These are phyloP conservation scores for Melanotaenia parkinsoni DNA, from an alignment of 2,797 vertebrate genomes.

Conservation along the genomic window DNA sequence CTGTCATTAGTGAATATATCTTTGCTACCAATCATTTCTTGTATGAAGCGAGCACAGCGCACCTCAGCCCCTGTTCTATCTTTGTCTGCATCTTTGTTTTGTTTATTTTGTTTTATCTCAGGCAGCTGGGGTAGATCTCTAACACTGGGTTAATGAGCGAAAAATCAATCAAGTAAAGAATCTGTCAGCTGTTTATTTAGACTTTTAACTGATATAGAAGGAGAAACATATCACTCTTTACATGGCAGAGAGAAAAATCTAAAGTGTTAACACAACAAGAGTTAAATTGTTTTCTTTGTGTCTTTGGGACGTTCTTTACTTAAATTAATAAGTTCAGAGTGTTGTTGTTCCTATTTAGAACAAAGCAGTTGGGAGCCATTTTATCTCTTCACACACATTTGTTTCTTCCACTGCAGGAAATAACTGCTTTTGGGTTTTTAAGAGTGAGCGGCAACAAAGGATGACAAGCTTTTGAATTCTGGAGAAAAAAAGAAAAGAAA, in stretches of 20 bases:
- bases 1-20: neutral
- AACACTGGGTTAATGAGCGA: slow-evolving; percentile 11
- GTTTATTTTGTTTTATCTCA: neutral
- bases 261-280: too few species aligned
- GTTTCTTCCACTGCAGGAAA: slow-evolving; percentile 42
- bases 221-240: neutral
- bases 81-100: neutral
- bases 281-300: slow-evolving; percentile 28
- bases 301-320: slow-evolving; percentile 29
- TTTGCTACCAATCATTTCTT: neutral
- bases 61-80: neutral
- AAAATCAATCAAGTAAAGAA: slow-evolving; percentile 10
- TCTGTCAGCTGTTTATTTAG: slow-evolving; percentile 12
- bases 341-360: slow-evolving; percentile 43
- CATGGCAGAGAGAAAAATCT: neutral
- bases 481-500: slow-evolving; percentile 1
- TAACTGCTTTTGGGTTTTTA: slow-evolving; percentile 52
- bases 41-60: neutral
- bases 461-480: slow-evolving; percentile 52
- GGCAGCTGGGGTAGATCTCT: neutral
- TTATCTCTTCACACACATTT: slow-evolving; percentile 58
- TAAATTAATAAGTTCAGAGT: slow-evolving; percentile 39
- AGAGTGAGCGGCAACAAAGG: slow-evolving; percentile 51
- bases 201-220: neutral
- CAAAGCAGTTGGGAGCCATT: slow-evolving; percentile 47